Percentiles rank a stretch among this genome's conserved stretches.
phyloP scores from a whole-genome alignment of 2,113 vertebrate species.

The Xyrauchen texanus region DNA sequence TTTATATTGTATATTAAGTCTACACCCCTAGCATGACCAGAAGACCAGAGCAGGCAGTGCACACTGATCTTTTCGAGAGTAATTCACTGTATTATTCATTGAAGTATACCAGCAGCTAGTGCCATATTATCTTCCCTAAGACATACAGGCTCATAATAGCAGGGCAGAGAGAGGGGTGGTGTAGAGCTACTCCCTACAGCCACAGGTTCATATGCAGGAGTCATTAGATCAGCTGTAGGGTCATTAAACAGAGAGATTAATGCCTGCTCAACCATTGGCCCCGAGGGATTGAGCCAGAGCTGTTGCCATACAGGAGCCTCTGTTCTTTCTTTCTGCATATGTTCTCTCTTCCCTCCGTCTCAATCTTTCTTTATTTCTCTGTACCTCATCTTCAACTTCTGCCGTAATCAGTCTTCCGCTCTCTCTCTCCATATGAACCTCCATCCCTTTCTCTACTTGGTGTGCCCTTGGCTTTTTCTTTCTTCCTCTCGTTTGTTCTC shows the following conservation, averaged over 20 bases:
- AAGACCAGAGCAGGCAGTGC: too few relatives aligned
- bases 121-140: conserved; percentile 9
- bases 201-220: conserved; percentile 62
- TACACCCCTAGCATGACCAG: neutral
- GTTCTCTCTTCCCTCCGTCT: conserved; percentile 20
- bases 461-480: conserved; percentile 45
- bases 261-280: conserved; percentile 69
- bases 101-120: neutral
- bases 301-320: conserved; percentile 26
- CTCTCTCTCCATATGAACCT: conserved; percentile 6
- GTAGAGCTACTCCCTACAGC: conserved; percentile 41
- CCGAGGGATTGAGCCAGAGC: conserved; percentile 65
- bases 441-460: conserved; percentile 46
- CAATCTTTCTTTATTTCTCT: conserved; percentile 19
- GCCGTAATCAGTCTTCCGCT: conserved; percentile 55
- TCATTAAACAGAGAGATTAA: conserved; percentile 74
- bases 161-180: conserved; percentile 24
- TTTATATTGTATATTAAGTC: neutral
- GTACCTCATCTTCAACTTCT: conserved; percentile 32
- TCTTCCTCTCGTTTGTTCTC: conserved; percentile 9
- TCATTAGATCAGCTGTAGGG: conserved; percentile 69
- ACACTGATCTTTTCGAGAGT: conserved; percentile 23
- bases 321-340: conserved; percentile 23
- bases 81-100: conserved; percentile 30
- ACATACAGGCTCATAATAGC: conserved; percentile 3